Base-by-base conservation (phyloP, 2,113 vertebrate genomes). In the Lates calcarifer region DNA sequence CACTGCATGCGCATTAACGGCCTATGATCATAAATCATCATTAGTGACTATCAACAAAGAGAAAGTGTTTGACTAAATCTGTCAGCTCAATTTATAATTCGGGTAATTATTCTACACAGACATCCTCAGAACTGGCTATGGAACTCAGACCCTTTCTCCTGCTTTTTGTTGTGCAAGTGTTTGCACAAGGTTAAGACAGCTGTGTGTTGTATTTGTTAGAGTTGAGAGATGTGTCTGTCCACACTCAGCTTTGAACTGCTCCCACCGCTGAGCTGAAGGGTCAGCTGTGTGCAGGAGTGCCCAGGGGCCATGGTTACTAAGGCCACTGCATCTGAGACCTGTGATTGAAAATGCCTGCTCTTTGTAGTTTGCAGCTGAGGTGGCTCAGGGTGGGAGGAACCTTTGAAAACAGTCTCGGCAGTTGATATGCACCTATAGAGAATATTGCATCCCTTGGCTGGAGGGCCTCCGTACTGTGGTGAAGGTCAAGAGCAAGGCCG, bases 61-160 rank as follows among this genome's bases (percentile, higher is more conserved):
- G 79, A 90, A 89, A 87, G 83, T 91, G 87, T 90, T 89, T 89
- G 83, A 87, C 85, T 79, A 87, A 90, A 91, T 82, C 67, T 87
- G 84, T 87, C 90, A 84, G 77, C 55, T 26, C 69, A 79, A 82
- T 89, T 87, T 83, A 90, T 70, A 92, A 90, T 37, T 53, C 15
- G 20, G 65, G 60, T 84, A 85, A 90, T 90, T 89, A 79, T 87
- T 88, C 60, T 41, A 72, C 56, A 18, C 37, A 65, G 63, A 74
- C 60, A 18, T 84, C 61, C 49, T 71, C 18, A 53, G 39, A 62
- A 29, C 26, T 26, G 39, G 49, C 26, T 26, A 35, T 49, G 62
- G 18, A 47, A 24, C 31, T 67, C 4, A 5, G n/a, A 26, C 33
- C 39, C 29, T 35, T 67, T 83, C 26, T 37, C 14, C 20, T 29